phyloP scores from a whole-genome alignment of 1,140 invertebrate genomes.

The Drosophila tani region DNA sequence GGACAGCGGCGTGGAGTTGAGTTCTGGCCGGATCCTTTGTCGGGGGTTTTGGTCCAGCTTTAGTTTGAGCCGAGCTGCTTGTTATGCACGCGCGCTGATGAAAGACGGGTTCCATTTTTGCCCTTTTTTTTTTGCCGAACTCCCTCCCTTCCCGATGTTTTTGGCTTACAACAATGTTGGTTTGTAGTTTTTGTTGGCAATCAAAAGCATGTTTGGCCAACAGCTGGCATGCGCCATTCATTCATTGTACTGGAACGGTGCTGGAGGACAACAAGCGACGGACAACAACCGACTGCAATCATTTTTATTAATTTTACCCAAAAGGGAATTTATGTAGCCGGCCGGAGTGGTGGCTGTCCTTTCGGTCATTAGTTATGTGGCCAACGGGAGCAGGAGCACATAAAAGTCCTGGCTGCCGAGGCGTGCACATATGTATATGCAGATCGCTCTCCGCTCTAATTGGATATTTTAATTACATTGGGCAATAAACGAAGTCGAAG shows the following conservation, averaged over 20 bases:
- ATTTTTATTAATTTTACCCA: slow-evolving; percentile 82
- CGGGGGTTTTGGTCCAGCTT: slow-evolving; percentile 47
- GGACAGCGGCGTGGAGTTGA: slow-evolving; percentile 14
- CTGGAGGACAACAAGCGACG: slow-evolving; percentile 46
- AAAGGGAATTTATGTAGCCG: slow-evolving; percentile 77
- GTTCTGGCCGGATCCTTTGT: slow-evolving; percentile 31
- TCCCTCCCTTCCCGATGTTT: slow-evolving; percentile 30
- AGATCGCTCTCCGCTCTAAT: slow-evolving; percentile 56
- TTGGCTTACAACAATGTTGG: slow-evolving; percentile 45
- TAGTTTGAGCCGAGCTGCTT: slow-evolving; percentile 59
- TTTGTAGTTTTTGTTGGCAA: slow-evolving; percentile 61
- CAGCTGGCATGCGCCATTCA: slow-evolving; percentile 82
- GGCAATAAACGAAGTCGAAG: slow-evolving; percentile 51
- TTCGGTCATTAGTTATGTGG: slow-evolving; percentile 74
- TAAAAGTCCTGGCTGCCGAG: slow-evolving; percentile 42
- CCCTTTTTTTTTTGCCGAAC: slow-evolving; percentile 16
- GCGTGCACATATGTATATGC: slow-evolving; percentile 47
- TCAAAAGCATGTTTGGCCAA: slow-evolving; percentile 81
- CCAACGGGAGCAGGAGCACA: slow-evolving; percentile 50
- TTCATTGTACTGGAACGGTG: slow-evolving; percentile 58
- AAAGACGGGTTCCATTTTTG: slow-evolving; percentile 58
- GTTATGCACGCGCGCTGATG: slow-evolving; percentile 79
- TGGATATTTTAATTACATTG: slow-evolving; percentile 79
- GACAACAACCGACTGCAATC: slow-evolving; percentile 65
- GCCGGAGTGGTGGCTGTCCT: slow-evolving; percentile 33